Conservation (phyloP, 2,888 invertebrate species). For the Drosophila greeni region DNA sequence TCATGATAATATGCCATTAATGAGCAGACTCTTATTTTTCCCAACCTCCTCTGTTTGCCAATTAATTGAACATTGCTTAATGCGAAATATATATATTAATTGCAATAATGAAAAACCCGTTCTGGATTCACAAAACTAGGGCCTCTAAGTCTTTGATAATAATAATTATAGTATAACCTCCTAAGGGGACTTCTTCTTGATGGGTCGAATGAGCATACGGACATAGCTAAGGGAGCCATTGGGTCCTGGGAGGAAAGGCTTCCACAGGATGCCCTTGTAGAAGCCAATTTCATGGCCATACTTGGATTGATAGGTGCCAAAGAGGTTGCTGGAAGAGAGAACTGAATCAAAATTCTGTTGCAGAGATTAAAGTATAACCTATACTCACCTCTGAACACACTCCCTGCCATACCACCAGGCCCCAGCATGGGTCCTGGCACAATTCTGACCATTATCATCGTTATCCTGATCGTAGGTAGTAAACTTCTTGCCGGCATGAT, state of each 20-base stretch:
- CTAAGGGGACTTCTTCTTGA: constrained; percentile 13
- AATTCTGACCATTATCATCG: constrained; percentile 61
- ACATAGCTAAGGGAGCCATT: constrained; percentile 55
- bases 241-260: constrained; percentile 53
- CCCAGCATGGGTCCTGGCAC: constrained; percentile 55
- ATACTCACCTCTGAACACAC: constrained; percentile 52
- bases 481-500: constrained; percentile 61
- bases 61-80: constrained; percentile 35
- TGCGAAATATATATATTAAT: constrained; percentile 32
- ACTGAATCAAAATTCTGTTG: background rate
- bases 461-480: constrained; percentile 66
- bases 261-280: constrained; percentile 62
- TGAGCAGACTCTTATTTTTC: constrained; percentile 33
- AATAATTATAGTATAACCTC: background rate
- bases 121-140: constrained; percentile 1
- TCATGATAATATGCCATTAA: constrained; percentile 40
- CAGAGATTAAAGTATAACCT: background rate
- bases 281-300: constrained; percentile 46
- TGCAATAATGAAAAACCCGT: constrained; percentile 35
- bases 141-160: constrained; percentile 10
- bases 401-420: constrained; percentile 66
- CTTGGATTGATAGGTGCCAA: constrained; percentile 52
- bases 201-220: constrained; percentile 57
- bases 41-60: constrained; percentile 22
- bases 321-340: constrained; percentile 49